A percentile compares a stretch with the other conserved stretches of the same genome.
Evolutionary conservation across 2,888 invertebrate species (phyloP).

Genomic region (Pegoplata infirma): DNA sequence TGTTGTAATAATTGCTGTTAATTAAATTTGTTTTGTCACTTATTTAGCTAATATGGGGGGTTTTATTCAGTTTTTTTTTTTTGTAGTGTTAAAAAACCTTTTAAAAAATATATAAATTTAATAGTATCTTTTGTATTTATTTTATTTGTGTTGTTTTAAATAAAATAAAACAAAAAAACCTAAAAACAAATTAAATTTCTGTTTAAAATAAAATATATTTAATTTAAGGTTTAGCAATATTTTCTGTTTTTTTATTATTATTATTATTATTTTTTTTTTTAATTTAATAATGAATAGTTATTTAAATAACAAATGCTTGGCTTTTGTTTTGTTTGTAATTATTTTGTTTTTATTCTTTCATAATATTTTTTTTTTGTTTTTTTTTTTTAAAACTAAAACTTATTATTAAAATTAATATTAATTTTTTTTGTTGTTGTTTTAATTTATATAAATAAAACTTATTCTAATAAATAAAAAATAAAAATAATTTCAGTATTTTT

Average conservation of each 20-base stretch:
- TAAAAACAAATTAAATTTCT: conserved; percentile 20
- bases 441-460: conserved; percentile 53
- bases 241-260: conserved; percentile 24
- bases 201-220: conserved; percentile 40
- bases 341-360: conserved; percentile 35
- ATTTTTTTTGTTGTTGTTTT: conserved; percentile 28
- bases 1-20: conserved; percentile 20
- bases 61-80: conserved; percentile 26
- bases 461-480: conserved; percentile 36
- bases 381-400: conserved; percentile 39
- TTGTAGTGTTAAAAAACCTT: conserved; percentile 37
- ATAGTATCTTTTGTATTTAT: conserved; percentile 10
- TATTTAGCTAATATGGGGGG: conserved; percentile 12
- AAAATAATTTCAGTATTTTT: conserved; percentile 49
- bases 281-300: no score
- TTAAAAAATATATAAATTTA: conserved; percentile 20
- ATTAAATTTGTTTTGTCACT: conserved; percentile 21
- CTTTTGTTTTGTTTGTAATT: conserved; percentile 60
- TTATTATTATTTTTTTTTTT: no score
- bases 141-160: not conserved
- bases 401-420: conserved; percentile 33
- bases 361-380: conserved; percentile 41
- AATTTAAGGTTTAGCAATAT: conserved; percentile 27
- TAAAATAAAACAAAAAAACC: not conserved
- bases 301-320: conserved; percentile 66